Base-by-base conservation (phyloP, 2,113 vertebrate genomes). In the Tympanuchus pallidicinctus region DNA sequence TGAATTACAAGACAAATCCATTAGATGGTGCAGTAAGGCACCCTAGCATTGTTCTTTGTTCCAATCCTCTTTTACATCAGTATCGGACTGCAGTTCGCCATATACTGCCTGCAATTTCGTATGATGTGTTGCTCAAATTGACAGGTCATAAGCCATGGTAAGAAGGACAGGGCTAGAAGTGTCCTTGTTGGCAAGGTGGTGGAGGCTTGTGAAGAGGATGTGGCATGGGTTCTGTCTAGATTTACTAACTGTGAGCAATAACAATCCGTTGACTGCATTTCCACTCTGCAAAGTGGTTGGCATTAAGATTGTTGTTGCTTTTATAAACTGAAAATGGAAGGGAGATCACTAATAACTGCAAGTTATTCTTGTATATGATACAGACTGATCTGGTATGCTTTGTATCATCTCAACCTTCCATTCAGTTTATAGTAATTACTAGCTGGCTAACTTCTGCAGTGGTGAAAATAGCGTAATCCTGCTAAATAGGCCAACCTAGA, bases 71-170 rank as follows among this genome's bases (percentile, higher is more conserved):
- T 97, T 97, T 98, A 97, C 97, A 93, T 98, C 98, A 96, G 78
- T 99, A 96, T 97, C 97, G 97, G 98, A 97, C 86, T 76, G 95
- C 98, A 92, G 98, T 98, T 97, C 97, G 71, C 97, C 93, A 98
- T 97, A 97, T 96, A 93, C 56, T 98, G 38, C 96, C 98, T 85
- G 98, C 98, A 45, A 98, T 99, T 97, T 98, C 99, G 94, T 97
- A 96, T 96, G 98, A 99, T 97, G 97, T 98, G 97, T 97, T 97
- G 97, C 98, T 99, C 97, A 98, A 92, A 97, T 98, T 99, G 98
- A 97, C 97, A 96, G 99, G 99, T 98, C 98, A 95, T 97, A 97
- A 98, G 96, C 98, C 98, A 97, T 78, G 98, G 99, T 99, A 99
- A 99, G 99, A 97, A 97, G 84, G 94, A 95, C 94, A 97, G 95